Base-by-base conservation (phyloP, 2,888 invertebrate species). In the Xylocampa areola region DNA sequence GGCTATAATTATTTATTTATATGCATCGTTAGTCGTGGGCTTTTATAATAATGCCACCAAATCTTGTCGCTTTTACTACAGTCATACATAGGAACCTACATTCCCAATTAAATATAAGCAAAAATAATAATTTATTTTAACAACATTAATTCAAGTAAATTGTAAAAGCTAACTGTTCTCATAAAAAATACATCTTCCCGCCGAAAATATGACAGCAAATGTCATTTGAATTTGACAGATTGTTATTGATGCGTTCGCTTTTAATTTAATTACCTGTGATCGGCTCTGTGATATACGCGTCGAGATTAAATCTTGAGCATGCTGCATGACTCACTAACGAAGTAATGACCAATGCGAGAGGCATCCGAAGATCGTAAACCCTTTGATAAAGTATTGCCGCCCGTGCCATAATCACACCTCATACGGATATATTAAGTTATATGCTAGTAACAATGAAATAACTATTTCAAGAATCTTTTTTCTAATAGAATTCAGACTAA, bases 251-350 rank as follows among this genome's bases (percentile, higher is more conserved):
- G 43, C 61, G 61, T 59, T 61, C 61, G 33, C 10, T 43, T 48
- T 43, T 55, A 55, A 71, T 63, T 74, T 67, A 64, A 59, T 65
- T 62, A 62, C 47, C 14, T 36, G 30, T 17, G 36, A 54, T 70
- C 66, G 53, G 33, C n/a, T 52, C 44, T 19, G 17, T 66, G 61
- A 61, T 61, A 50, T 37, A 73, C 43, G 23, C 23, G 49, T 55
- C 14, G 37, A 49, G 69, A 72, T 75, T 57, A 69, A 58, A 73
- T 66, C 51, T 55, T 13, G 19, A 39, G 30, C 55, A 55, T 74
- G 69, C 21, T 74, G 69, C 21, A 21, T 4, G 21, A 73, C 44
- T 73, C 73, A 74, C 62, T 65, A 68, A 68, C 64, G 61, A 66
- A 60, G 62, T 51, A 21, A 14, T 67, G 67, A 70, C 50, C 61